Base-by-base conservation (phyloP, 2,888 invertebrate genomes). In the Drosophila vallismaia region DNA sequence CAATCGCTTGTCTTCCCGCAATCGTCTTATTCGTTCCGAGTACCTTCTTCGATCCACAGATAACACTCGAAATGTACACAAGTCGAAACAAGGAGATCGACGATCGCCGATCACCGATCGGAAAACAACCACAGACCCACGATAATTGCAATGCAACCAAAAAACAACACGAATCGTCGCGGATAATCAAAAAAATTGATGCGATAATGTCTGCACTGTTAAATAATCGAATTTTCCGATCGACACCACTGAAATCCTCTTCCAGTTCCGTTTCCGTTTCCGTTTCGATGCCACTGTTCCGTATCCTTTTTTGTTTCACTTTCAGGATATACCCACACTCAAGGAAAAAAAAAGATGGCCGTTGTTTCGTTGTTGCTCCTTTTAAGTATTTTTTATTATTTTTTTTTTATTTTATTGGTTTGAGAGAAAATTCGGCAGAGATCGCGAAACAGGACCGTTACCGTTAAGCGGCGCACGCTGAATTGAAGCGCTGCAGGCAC, bases 381-480 rank as follows among this genome's bases (percentile, higher is more conserved):
- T 12, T 3, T 5, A 12, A 12, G 2, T 12, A 38, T 7, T 2
- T 40, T 3, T 24, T 14, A 24, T 44, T 44, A 19, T 40, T 3
- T 24, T 14, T 44, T 44, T 44, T 24, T 24, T 10, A 5, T 24
- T 19, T 24, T 24, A 19, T 9, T 42, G n/a, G 12, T 7, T 42
- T 42, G 42, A 14, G 14, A 9, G 19, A 36, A 36, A 36, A 36
- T 36, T n/a, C 2, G 36, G 4, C 36, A 29, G 51, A 54, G 60
- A 69, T 55, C 60, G 70, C 69, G 46, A 40, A 28, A 29, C 67
- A 71, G 58, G 72, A 62, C 75, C 81, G 77, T 79, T 72, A 84
- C 82, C 85, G 85, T 83, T 83, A 85, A 77, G 69, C 85, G 85
- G 83, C 77, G 76, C 71, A 40, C 77, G 82, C 74, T 77, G 69